Percentiles rank a stretch among this genome's conserved stretches.
Evolutionary conservation across 2,113 vertebrate species (phyloP).

Genomic region (Chlamydotis undulata): DNA sequence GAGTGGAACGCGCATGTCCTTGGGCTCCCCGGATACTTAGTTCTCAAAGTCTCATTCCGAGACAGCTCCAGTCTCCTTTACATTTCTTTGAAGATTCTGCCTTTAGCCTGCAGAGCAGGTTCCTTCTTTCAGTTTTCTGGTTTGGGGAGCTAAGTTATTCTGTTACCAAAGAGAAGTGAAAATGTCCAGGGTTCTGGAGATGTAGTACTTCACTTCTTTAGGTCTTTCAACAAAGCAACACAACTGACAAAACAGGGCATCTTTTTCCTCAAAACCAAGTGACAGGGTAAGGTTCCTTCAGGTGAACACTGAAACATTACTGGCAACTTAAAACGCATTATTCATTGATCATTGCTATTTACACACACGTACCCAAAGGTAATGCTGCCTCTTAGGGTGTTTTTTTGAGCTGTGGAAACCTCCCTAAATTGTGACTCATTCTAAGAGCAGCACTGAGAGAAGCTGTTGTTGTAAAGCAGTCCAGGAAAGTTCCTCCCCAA

Average conservation of each 20-base stretch:
- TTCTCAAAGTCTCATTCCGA: not conserved
- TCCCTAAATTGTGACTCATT: not conserved
- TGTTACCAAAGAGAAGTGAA: not conserved
- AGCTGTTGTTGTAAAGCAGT: not conserved
- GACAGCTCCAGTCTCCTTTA: not conserved
- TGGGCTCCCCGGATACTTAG: not conserved
- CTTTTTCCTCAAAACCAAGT: not conserved
- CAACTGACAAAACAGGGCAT: not conserved
- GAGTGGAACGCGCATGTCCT: not conserved
- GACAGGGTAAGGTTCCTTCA: not conserved
- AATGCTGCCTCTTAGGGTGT: not conserved
- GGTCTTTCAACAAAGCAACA: not conserved
- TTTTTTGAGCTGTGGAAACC: not conserved
- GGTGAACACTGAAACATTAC: not conserved
- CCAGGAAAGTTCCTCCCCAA: not conserved
- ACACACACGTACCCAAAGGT: not conserved
- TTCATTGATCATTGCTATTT: not conserved
- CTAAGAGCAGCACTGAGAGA: not conserved
- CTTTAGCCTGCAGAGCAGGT: constrained; percentile 13
- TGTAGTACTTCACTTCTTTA: not conserved
- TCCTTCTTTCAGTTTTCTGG: constrained; percentile 4
- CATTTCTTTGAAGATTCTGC: not conserved
- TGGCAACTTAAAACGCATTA: not conserved
- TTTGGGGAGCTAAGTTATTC: not conserved
- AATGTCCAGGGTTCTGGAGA: not conserved